Conservation (phyloP, 2,113 vertebrate genomes). For the Martes martes region DNA sequence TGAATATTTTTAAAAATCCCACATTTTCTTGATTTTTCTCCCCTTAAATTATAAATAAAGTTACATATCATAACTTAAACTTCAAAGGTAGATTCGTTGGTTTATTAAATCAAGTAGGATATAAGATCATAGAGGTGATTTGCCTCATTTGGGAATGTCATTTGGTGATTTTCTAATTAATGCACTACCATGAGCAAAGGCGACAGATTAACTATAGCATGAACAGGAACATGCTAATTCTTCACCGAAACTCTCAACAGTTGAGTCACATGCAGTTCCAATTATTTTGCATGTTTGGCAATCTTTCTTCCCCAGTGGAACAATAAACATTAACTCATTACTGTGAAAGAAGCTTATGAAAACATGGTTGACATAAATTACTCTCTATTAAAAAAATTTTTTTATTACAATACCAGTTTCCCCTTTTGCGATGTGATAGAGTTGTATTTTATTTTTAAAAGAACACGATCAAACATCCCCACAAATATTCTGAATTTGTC, state of each 20-base stretch:
- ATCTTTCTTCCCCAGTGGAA: conserved; percentile 70
- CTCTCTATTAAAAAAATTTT: conserved; percentile 48
- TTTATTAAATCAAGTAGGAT: conserved; percentile 65
- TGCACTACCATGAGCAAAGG: conserved; percentile 63
- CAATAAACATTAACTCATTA: conserved; percentile 68
- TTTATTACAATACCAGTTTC: conserved; percentile 33
- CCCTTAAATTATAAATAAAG: conserved; percentile 39
- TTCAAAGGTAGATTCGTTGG: conserved; percentile 36
- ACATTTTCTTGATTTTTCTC: neutral
- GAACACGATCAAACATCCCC: conserved; percentile 11
- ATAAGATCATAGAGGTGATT: conserved; percentile 63
- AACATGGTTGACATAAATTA: conserved; percentile 69
- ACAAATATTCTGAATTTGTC: conserved; percentile 65
- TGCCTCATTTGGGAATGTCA: conserved; percentile 68
- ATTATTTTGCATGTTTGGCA: conserved; percentile 75
- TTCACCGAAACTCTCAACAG: conserved; percentile 51
- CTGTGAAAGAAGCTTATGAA: conserved; percentile 76
- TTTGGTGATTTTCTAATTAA: conserved; percentile 74
- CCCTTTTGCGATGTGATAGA: conserved; percentile 2
- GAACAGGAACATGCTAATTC: conserved; percentile 57
- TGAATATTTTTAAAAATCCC: neutral
- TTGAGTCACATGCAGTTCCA: conserved; percentile 75
- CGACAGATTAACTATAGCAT: conserved; percentile 71
- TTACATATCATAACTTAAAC: conserved; percentile 27
- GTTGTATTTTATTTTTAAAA: conserved; percentile 53